phyloP scores from a whole-genome alignment of 2,113 vertebrate genomes.

The Ariopsis seemanni region DNA sequence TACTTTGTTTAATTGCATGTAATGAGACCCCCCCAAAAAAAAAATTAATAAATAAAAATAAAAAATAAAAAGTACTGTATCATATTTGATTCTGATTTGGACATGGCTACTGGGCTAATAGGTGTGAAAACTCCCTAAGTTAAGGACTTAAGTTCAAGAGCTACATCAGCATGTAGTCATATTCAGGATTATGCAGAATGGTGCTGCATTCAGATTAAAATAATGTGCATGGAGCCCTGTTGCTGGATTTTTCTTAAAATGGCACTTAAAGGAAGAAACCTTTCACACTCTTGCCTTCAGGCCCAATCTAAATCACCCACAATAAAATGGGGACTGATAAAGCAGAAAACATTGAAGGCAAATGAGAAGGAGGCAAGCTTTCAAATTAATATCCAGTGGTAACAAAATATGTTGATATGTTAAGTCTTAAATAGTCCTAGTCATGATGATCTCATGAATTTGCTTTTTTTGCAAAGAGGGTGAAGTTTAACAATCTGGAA shows the following conservation, averaged over 20 bases:
- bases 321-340: background rate
- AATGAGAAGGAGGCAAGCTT: background rate
- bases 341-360: background rate
- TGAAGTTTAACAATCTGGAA: background rate
- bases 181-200: too few relatives aligned
- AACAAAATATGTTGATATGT: background rate
- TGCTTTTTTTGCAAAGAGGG: background rate
- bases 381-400: background rate
- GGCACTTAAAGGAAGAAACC: background rate
- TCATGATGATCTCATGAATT: background rate
- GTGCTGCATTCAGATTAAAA: background rate
- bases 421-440: background rate
- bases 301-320: background rate
- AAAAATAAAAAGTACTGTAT: too few relatives aligned
- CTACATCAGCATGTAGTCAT: background rate
- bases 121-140: background rate
- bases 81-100: background rate
- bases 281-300: background rate
- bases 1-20: too few relatives aligned
- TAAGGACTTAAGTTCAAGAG: background rate
- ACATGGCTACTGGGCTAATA: background rate
- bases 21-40: too few relatives aligned
- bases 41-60: too few relatives aligned
- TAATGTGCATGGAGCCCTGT: background rate
- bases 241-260: background rate